Conservation (phyloP, 2,888 invertebrate genomes). For the Drosophila villosipedis region DNA sequence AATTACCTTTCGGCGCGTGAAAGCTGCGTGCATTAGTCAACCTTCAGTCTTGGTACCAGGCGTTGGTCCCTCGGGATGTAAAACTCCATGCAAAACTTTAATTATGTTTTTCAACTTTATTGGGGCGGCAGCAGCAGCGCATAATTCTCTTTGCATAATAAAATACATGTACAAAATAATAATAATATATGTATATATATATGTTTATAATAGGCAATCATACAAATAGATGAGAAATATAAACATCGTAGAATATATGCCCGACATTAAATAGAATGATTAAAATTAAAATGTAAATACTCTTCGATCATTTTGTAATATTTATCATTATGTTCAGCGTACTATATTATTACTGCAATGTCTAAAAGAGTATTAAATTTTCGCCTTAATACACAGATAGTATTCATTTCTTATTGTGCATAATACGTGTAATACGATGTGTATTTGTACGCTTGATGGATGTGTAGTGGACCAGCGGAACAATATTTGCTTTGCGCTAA, state of each 20-base stretch:
- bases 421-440: slow-evolving; percentile 16
- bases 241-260: neutral
- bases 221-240: neutral
- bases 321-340: neutral
- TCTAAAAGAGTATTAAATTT: slow-evolving; percentile 1
- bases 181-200: neutral
- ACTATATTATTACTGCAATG: neutral
- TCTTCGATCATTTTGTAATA: neutral
- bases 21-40: slow-evolving; percentile 73
- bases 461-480: slow-evolving; percentile 53
- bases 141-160: slow-evolving; percentile 43
- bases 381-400: neutral
- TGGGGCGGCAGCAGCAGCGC: slow-evolving; percentile 43
- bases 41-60: slow-evolving; percentile 56
- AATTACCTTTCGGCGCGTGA: slow-evolving; percentile 78
- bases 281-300: neutral
- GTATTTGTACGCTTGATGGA: slow-evolving; percentile 44
- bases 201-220: slow-evolving; percentile 10
- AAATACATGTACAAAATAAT: slow-evolving; percentile 13
- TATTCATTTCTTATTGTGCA: neutral
- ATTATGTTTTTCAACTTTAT: slow-evolving; percentile 77
- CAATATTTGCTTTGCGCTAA: slow-evolving; percentile 75
- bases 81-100: slow-evolving; percentile 62
- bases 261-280: neutral
- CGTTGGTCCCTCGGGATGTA: slow-evolving; percentile 40